phyloP scores from a whole-genome alignment of 2,888 invertebrate species.

The Apotomis turbidana region DNA sequence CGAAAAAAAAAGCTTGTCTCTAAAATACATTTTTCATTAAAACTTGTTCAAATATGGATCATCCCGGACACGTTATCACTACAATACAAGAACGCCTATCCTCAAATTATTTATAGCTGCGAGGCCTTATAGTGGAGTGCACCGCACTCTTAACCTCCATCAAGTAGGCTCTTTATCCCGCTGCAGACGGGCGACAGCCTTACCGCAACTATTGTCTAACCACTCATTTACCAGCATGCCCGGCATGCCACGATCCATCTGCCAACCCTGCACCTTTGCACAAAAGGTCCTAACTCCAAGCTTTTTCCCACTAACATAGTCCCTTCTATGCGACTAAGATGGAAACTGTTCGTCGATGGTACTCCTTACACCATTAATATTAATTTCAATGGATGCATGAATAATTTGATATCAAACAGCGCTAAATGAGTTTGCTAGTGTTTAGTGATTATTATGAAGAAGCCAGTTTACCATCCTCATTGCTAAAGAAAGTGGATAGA shows the following conservation, averaged over 20 bases:
- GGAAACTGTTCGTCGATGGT: not conserved
- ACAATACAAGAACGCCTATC: too few relatives aligned
- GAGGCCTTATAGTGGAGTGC: too few relatives aligned
- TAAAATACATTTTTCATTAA: too few relatives aligned
- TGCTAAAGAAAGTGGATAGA: too few relatives aligned
- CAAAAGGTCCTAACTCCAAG: not conserved
- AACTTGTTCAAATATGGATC: too few relatives aligned
- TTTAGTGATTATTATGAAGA: too few relatives aligned
- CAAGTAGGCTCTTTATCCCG: not conserved
- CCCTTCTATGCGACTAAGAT: not conserved
- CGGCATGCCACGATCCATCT: constrained; percentile 26
- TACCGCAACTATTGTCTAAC: constrained; percentile 20
- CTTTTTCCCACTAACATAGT: not conserved
- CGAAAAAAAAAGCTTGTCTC: too few relatives aligned
- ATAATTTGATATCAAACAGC: not conserved
- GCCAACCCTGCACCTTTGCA: constrained; percentile 8
- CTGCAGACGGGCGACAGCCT: not conserved
- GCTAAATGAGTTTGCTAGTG: too few relatives aligned
- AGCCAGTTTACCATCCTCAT: too few relatives aligned
- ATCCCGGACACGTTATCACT: too few relatives aligned
- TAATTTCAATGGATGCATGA: not conserved
- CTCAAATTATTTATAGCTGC: too few relatives aligned
- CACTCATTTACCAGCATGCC: constrained; percentile 31
- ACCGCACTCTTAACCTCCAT: too few relatives aligned
- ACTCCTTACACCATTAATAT: not conserved